Base-by-base conservation (phyloP, 2,113 vertebrate species). In the Dipodomys merriami region DNA sequence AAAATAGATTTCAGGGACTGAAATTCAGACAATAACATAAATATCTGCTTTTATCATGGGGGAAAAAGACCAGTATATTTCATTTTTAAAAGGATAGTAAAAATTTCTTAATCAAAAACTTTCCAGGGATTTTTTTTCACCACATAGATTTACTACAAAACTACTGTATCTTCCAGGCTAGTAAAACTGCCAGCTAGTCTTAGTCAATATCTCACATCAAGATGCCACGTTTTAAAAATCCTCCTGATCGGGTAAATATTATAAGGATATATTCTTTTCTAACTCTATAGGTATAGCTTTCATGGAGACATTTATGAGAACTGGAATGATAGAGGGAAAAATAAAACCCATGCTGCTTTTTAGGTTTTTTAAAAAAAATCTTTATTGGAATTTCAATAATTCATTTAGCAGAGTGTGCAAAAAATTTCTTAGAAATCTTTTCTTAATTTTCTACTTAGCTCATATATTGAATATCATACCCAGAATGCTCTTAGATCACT, bases 21-120 rank as follows among this genome's bases (percentile, higher is more conserved):
- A 78, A 71, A 77, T 92, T 85, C 68, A 91, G 94, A 96, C 60
- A 86, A 93, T 68, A 79, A 94, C 91, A 97, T 95, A 94, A 96
- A 90, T 93, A 95, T 18, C 86, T 74, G 80, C 88, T 95, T 96
- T 96, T 96, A 94, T 94, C 81, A 86, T 94, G 96, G 91, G 84
- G 77, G 91, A 94, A 96, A 95, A 96, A 93, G 94, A 83, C 88
- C 16, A 62, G 80, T 83, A 83, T 96, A 96, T 94, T 96, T 97
- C 96, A 96, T 93, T 95, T 57, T 92, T 92, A 91, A 97, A 95
- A 95, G 95, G 97, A 91, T 84, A 91, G 88, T 96, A 94, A 96
- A 97, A 96, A 88, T 97, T 97, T 95, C 95, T 96, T 96, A 95
- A 97, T 97, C 95, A 96, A 89, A 97, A 97, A 96, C 86, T 96